These are phyloP conservation scores for Lucifuga dentata DNA, from an alignment of 2,113 vertebrate species.

Conservation along the genomic window DNA sequence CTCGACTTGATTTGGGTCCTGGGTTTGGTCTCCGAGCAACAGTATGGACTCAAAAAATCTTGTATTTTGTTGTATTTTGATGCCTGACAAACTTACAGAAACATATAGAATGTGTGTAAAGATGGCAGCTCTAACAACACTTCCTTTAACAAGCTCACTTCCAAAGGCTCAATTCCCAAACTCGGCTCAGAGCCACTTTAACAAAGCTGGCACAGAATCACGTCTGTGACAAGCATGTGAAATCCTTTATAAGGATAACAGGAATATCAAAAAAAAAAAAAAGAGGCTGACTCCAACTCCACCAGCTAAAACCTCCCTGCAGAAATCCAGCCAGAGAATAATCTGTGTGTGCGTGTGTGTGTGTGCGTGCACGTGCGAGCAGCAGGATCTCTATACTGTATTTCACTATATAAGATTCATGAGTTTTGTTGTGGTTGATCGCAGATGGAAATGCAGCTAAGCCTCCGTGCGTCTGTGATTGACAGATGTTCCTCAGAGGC, in stretches of 20 bases:
- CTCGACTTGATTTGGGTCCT: too few species aligned
- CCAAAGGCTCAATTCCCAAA: conserved; percentile 9
- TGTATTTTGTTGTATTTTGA: too few species aligned
- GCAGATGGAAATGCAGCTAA: conserved; percentile 61
- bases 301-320: too few species aligned
- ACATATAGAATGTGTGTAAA: not conserved
- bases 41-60: too few species aligned
- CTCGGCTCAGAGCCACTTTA: conserved; percentile 21
- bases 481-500: conserved; percentile 71
- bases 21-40: too few species aligned
- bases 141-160: conserved; percentile 19
- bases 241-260: conserved; percentile 31
- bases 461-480: conserved; percentile 51
- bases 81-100: not conserved
- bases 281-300: not conserved
- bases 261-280: conserved; percentile 2
- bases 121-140: conserved; percentile 22
- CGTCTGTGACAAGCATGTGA: conserved; percentile 20
- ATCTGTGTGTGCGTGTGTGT: not conserved
- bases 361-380: conserved; percentile 1
- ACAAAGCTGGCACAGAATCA: conserved; percentile 27
- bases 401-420: conserved; percentile 37
- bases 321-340: not conserved
- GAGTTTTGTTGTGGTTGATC: conserved; percentile 51
- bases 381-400: not conserved